A percentile compares a stretch with the other conserved stretches of the same genome.
Conservation (phyloP, 1,140 invertebrate genomes). For the Drosophila bocki region DNA sequence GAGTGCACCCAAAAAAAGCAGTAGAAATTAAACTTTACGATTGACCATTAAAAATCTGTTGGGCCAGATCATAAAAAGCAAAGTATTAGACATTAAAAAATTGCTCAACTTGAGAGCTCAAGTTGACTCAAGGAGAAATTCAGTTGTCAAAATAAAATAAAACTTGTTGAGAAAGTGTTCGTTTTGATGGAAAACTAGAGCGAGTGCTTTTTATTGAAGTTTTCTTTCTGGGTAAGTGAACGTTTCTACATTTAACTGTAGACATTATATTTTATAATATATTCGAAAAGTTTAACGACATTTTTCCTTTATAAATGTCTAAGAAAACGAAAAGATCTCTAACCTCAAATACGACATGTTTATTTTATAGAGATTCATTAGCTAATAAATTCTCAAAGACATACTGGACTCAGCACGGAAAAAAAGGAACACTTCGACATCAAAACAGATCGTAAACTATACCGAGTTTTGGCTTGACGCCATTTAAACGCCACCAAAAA, state of each 20-base stretch:
- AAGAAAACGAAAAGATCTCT: too few relatives aligned
- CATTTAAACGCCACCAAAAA: constrained; percentile 69
- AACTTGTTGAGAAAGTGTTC: constrained; percentile 25
- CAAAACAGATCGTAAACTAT: constrained; percentile 61
- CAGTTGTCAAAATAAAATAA: constrained; percentile 8
- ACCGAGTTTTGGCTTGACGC: constrained; percentile 43
- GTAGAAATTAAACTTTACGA: constrained; percentile 38
- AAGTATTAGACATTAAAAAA: constrained; percentile 34
- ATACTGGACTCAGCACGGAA: too few relatives aligned
- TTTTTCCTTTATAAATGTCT: not conserved
- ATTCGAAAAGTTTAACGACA: not conserved
- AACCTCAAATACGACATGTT: too few relatives aligned
- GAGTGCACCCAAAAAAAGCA: constrained; percentile 29
- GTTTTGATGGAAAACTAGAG: constrained; percentile 2
- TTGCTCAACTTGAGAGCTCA: constrained; percentile 21
- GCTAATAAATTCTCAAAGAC: not conserved
- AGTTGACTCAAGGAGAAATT: constrained; percentile 19
- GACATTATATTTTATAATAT: not conserved
- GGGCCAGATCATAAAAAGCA: constrained; percentile 37
- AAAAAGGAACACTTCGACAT: too few relatives aligned
- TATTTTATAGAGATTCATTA: not conserved
- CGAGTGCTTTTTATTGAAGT: not conserved
- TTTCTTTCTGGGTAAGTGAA: not conserved
- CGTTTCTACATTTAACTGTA: not conserved
- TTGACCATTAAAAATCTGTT: constrained; percentile 47